Evolutionary conservation across 2,113 vertebrate species (phyloP), one percentile per base, ranked within the genome.

Genomic region (Dunckerocampus dactyliophorus): DNA sequence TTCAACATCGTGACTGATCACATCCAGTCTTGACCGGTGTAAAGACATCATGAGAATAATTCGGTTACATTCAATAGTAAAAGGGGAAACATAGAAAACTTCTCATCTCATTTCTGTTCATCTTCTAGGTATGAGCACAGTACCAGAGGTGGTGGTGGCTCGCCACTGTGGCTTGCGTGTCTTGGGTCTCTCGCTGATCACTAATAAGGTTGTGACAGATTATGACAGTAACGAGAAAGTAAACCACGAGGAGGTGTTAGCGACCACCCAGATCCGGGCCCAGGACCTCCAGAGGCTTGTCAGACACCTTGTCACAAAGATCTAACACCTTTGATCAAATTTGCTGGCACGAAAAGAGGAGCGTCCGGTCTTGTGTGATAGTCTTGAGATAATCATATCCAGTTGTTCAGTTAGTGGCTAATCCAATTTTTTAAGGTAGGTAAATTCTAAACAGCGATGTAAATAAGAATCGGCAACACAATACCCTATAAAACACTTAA

Each of bases 111-210:
- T 13, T 59, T 47, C 21, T 37, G 14, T 47, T 16, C 21, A 16
- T 47, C 43, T 31, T n/a, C 2, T n/a, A 92, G 91, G 92, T 15
- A 92, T 92, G 92, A 92, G 91, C 60, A 92, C 90, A 0, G 89
- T 90, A 16, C 91, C 90, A 0, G 92, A 92, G 76, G 92, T 92
- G 69, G 72, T 90, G 62, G 80, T 89, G 68, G 92, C 92, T 7
- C 88, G 87, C 24, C 92, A 92, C 76, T 92, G 90, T 24, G 87
- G 89, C 50, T 14, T 92, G 51, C 88, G 88, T 0, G 89, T 92
- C 34, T 58, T 92, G 46, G 91, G 92, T 50, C 74, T 92, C 46
- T 92, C 90, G 11, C 89, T 92, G 39, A 87, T 92, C 65, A 92
- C 91, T 72, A 92, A 92, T 79, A 89, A 82, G 42, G 88, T 85